Evolutionary conservation across 2,888 invertebrate species (phyloP).

Genomic region (Philaethria dido): DNA sequence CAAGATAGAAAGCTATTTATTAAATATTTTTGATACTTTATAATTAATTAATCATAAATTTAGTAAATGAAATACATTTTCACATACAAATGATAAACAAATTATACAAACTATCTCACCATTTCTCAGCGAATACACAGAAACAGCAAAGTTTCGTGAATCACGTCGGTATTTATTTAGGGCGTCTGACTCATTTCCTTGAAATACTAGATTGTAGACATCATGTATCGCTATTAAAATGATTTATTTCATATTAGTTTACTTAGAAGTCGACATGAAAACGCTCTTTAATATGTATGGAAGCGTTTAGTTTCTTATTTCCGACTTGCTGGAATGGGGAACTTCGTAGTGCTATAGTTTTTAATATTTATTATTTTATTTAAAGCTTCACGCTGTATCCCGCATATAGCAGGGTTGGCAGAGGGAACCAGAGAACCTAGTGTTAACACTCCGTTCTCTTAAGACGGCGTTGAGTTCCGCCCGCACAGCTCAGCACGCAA

Average conservation of each 20-base stretch:
- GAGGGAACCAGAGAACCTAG: too few relatives aligned
- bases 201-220: conserved; percentile 37
- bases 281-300: conserved; percentile 22
- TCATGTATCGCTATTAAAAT: conserved; percentile 36
- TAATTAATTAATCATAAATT: too few relatives aligned
- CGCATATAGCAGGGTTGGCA: too few relatives aligned
- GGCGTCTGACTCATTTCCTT: conserved; percentile 37
- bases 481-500: too few relatives aligned
- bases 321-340: neutral
- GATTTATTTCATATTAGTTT: conserved; percentile 34
- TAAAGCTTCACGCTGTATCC: too few relatives aligned
- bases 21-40: too few relatives aligned
- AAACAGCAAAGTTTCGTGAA: conserved; percentile 27
- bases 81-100: neutral
- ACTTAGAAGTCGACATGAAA: conserved; percentile 29
- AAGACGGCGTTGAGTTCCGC: too few relatives aligned
- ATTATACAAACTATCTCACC: conserved; percentile 13
- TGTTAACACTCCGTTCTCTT: too few relatives aligned
- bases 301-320: conserved; percentile 16
- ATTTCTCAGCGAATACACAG: conserved; percentile 17
- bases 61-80: too few relatives aligned
- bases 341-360: too few relatives aligned
- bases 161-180: conserved; percentile 34
- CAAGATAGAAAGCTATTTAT: neutral
- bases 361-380: too few relatives aligned